Conservation (phyloP, 2,797 vertebrate genomes). For the Calcarius lapponicus region DNA sequence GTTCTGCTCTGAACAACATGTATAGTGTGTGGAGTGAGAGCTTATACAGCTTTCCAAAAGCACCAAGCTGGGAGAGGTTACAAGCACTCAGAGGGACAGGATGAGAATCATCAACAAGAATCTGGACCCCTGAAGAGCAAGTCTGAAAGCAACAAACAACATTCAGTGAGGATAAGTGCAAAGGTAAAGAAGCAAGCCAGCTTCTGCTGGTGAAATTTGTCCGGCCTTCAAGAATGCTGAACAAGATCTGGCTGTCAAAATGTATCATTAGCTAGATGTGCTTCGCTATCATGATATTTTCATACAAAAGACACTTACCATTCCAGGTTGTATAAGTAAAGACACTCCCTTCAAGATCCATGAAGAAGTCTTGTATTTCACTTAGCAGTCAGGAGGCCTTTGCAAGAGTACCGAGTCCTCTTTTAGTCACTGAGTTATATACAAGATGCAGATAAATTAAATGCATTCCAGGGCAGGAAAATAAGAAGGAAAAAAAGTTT, state of each 20-base stretch:
- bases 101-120: not conserved
- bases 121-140: not conserved
- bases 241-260: not conserved
- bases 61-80: not conserved
- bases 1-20: not conserved
- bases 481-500: not conserved
- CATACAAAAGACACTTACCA: not conserved
- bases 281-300: not conserved
- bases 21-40: not conserved
- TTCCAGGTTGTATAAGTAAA: not conserved
- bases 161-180: not conserved
- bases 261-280: not conserved
- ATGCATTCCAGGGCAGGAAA: not conserved
- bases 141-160: not conserved
- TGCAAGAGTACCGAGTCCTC: fast-evolving
- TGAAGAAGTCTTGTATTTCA: not conserved
- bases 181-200: not conserved
- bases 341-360: not conserved
- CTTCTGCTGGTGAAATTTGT: not conserved
- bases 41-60: not conserved
- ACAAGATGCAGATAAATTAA: not conserved
- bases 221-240: not conserved
- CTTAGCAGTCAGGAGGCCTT: not conserved
- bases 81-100: not conserved
- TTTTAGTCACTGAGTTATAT: not conserved